Percentiles rank a stretch among this genome's conserved stretches.
These are phyloP conservation scores for Paraplagusia blochii DNA, from an alignment of 2,113 vertebrate genomes.

Conservation along the genomic window DNA sequence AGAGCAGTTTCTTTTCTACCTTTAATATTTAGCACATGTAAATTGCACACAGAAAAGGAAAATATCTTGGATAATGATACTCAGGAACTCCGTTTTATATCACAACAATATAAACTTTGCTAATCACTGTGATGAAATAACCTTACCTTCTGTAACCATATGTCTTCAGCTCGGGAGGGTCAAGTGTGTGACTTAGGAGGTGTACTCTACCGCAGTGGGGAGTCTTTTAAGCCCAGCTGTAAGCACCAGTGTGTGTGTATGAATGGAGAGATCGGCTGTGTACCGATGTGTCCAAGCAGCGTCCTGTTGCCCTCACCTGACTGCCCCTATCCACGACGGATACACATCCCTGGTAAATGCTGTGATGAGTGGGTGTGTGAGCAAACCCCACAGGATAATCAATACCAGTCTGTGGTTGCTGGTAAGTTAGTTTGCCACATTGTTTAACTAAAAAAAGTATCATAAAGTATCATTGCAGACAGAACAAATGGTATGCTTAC, in stretches of 20 bases:
- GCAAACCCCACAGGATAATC: slow-evolving; percentile 34
- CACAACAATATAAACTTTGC: no score
- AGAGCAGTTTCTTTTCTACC: no score
- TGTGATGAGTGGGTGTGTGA: slow-evolving; percentile 81
- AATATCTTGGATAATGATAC: no score
- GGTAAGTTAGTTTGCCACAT: slow-evolving; percentile 40
- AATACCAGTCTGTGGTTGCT: slow-evolving; percentile 57
- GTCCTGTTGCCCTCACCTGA: slow-evolving; percentile 67
- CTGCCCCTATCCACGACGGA: slow-evolving; percentile 70
- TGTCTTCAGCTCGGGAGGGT: slow-evolving; percentile 71
- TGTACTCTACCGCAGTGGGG: slow-evolving; percentile 75
- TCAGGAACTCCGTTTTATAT: no score
- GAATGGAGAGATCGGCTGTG: slow-evolving; percentile 78
- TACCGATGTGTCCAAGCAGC: slow-evolving; percentile 65
- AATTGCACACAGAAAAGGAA: no score
- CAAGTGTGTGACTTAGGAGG: slow-evolving; percentile 76
- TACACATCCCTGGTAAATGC: slow-evolving; percentile 71
- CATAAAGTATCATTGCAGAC: no score
- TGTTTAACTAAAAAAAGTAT: no score
- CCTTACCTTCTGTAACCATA: no score
- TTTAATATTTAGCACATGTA: no score
- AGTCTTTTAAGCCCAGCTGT: slow-evolving; percentile 80
- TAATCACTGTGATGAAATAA: no score
- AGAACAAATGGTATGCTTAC: no score
- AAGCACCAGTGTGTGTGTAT: slow-evolving; percentile 81